Evolutionary conservation across 2,888 invertebrate species (phyloP).

Genomic region (Morinoia aosen): DNA sequence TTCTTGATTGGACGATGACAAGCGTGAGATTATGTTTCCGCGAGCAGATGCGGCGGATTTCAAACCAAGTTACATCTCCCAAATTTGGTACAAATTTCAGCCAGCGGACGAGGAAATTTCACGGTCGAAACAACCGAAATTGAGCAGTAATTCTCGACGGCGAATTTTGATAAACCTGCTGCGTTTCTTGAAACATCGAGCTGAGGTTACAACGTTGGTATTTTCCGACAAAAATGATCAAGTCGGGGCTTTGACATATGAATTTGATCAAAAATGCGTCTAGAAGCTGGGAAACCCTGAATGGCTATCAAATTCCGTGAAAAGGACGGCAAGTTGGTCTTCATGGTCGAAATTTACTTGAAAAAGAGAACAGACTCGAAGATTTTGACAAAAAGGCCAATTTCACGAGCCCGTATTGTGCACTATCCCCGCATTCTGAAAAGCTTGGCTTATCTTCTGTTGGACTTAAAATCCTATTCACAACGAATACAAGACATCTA

Average conservation of each 20-base stretch:
- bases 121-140: neutral
- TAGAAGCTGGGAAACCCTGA: no score
- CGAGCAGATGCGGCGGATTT: neutral
- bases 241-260: no score
- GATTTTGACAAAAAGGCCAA: no score
- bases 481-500: neutral
- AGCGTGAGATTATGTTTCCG: conserved; percentile 19
- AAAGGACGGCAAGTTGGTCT: no score
- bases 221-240: no score
- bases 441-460: neutral
- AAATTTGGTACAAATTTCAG: neutral
- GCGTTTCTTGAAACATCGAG: no score
- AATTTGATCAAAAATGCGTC: no score
- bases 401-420: no score
- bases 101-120: neutral
- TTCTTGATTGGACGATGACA: conserved; percentile 34
- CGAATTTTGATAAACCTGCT: neutral
- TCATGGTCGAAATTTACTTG: no score
- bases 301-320: no score
- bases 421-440: neutral
- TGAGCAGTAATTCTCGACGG: neutral
- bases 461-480: neutral
- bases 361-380: no score
- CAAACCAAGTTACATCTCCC: neutral
- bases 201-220: no score